Base-by-base conservation (phyloP, 2,888 invertebrate genomes). In the Yponomeuta sedellus region DNA sequence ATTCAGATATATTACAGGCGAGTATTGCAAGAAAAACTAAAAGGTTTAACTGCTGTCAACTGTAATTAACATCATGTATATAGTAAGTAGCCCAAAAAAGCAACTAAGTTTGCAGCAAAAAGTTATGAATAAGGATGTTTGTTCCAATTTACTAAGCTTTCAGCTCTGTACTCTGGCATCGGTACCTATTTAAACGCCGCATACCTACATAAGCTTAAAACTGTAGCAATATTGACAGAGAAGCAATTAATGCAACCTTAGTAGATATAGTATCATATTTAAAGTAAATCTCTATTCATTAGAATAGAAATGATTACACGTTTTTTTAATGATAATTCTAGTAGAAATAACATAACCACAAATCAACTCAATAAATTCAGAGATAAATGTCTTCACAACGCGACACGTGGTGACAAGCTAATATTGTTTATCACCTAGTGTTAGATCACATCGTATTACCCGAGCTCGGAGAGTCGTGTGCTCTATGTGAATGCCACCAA, bases 371-470 rank as follows among this genome's bases (percentile, higher is more conserved):
- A 52, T 52, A 16, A 52, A 52, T 52, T 52, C 44, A 12, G 16
- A 52, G 12, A 52, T 22, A 59, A 59, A 59, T 59, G 59, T 59
- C 22, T 59, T 22, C 20, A 52, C 44, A 12, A 52, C 4, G 44
- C 44, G 44, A 52, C 12, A 52, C 44, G 1, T 52, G 39, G 25
- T 62, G 62, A 62, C 62, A 39, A 25, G 16, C 28, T n/a, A 62
- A 62, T 28, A 62, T 62, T n/a, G 12, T 62, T 19, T 20, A 22
- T 59, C 12, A 61, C 39, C 25, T 22, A 61, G 34, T n/a, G n/a
- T 61, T 61, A 61, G 39, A 61, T 34, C 39, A 61, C 28, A 16
- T 25, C 20, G 19, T 63, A 44, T 63, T 63, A 52, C 12, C 12
- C 16, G 44, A 16, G 44, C 44, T 12, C 44, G 44, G 16, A 52